A percentile compares a stretch with the other conserved stretches of the same genome.
phyloP scores from a whole-genome alignment of 2,797 vertebrate genomes.

The Chaunax sp. region DNA sequence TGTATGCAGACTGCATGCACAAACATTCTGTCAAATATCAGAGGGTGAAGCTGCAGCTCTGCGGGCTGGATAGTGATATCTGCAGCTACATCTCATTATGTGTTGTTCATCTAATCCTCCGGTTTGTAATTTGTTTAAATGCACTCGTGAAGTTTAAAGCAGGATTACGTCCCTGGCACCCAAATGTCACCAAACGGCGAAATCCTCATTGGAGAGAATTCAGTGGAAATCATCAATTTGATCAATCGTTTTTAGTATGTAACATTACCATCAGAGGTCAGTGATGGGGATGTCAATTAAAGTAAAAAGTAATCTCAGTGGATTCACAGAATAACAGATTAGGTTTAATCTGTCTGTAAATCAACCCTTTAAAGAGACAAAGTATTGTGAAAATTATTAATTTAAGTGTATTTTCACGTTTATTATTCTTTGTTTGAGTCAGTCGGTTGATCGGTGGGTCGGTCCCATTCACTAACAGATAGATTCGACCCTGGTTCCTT shows the following conservation, averaged over 20 bases:
- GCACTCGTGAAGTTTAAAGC: constrained; percentile 78
- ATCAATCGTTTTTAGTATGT: constrained; percentile 47
- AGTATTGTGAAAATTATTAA: not conserved
- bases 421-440: too few relatives aligned
- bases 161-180: constrained; percentile 76
- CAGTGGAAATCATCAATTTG: constrained; percentile 51
- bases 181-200: constrained; percentile 73
- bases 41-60: constrained; percentile 38
- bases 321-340: constrained; percentile 10
- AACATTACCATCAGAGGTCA: constrained; percentile 13
- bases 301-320: constrained; percentile 32
- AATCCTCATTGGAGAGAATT: constrained; percentile 65
- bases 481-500: not conserved
- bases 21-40: constrained; percentile 39
- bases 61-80: constrained; percentile 57
- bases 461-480: too few relatives aligned
- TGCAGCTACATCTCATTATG: constrained; percentile 72
- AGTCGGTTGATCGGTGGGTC: too few relatives aligned
- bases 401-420: not conserved
- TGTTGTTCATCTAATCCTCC: constrained; percentile 72
- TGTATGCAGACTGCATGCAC: constrained; percentile 3
- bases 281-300: constrained; percentile 9
- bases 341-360: not conserved
- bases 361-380: not conserved
- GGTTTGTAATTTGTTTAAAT: constrained; percentile 79